Evolutionary conservation across 2,797 vertebrate species (phyloP).

Genomic region (Sebastolobus alascanus): DNA sequence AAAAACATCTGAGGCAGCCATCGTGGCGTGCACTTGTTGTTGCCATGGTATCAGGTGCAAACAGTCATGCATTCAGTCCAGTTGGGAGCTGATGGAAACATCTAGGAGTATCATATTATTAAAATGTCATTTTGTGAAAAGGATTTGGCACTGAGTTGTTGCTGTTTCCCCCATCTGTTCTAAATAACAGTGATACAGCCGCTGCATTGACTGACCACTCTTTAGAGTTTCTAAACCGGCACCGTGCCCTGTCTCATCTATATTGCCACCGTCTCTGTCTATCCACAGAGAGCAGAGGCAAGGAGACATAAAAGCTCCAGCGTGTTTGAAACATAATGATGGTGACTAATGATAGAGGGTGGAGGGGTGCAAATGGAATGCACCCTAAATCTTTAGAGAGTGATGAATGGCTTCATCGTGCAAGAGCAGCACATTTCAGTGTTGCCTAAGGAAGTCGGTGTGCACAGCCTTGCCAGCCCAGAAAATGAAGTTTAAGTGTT

Average conservation of each 20-base stretch:
- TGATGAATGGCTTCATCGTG: slow-evolving; percentile 50
- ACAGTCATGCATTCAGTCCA: background rate
- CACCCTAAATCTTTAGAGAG: slow-evolving; percentile 45
- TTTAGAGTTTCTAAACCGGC: slow-evolving; percentile 1
- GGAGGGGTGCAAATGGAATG: slow-evolving; percentile 41
- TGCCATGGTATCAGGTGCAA: slow-evolving; percentile 7
- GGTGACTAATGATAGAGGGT: slow-evolving; percentile 50
- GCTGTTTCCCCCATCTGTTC: background rate
- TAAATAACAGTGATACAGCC: background rate
- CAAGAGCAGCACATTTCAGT: slow-evolving; percentile 29
- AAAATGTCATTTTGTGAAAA: slow-evolving; percentile 1
- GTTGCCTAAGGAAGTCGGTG: background rate
- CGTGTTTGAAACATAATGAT: slow-evolving; percentile 43
- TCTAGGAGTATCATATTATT: background rate
- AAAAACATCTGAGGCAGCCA: background rate
- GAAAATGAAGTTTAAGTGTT: slow-evolving; percentile 20
- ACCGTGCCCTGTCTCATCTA: background rate
- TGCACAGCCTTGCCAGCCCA: background rate
- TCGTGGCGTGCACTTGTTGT: background rate
- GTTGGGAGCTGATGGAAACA: background rate
- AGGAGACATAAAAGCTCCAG: slow-evolving; percentile 12
- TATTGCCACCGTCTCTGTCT: background rate
- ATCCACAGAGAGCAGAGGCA: slow-evolving; percentile 3
- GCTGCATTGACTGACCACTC: slow-evolving; percentile 4
- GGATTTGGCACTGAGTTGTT: background rate